Conservation (phyloP, 2,888 invertebrate genomes). For the Cremastinae sp. region DNA sequence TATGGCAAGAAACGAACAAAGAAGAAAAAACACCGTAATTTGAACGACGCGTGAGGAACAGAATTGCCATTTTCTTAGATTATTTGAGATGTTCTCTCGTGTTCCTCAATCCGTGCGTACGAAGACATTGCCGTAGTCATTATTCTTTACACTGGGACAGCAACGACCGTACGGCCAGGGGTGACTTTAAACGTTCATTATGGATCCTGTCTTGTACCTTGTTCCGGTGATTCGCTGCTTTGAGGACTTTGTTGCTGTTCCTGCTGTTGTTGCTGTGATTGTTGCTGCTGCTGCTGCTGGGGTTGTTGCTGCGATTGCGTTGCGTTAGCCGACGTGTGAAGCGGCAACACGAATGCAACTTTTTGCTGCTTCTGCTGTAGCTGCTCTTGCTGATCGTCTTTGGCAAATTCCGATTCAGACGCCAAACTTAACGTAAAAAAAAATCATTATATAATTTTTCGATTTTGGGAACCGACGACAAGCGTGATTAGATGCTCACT, state of each 20-base stretch:
- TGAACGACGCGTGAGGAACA: constrained; percentile 41
- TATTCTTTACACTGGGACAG: constrained; percentile 68
- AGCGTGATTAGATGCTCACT: background rate
- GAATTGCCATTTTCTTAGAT: constrained; percentile 50
- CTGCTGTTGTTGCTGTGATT: constrained; percentile 68
- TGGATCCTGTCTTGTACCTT: constrained; percentile 77
- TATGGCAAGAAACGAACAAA: constrained; percentile 39
- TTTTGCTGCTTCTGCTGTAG: constrained; percentile 63
- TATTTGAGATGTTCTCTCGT: constrained; percentile 5
- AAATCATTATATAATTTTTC: constrained; percentile 11
- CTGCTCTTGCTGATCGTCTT: constrained; percentile 53
- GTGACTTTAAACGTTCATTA: constrained; percentile 73
- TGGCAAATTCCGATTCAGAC: constrained; percentile 9
- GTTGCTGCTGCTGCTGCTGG: constrained; percentile 58
- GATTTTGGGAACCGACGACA: no score
- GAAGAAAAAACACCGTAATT: constrained; percentile 35
- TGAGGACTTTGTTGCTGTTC: constrained; percentile 69
- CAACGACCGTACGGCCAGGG: constrained; percentile 62
- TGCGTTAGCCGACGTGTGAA: constrained; percentile 56
- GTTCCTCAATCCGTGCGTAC: constrained; percentile 69
- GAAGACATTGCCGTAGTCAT: constrained; percentile 58
- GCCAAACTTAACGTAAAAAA: no score
- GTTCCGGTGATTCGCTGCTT: constrained; percentile 73
- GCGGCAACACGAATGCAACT: constrained; percentile 59
- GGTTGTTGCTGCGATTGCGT: constrained; percentile 59